Conservation (phyloP, 2,797 vertebrate species). For the Poecilia gillii region DNA sequence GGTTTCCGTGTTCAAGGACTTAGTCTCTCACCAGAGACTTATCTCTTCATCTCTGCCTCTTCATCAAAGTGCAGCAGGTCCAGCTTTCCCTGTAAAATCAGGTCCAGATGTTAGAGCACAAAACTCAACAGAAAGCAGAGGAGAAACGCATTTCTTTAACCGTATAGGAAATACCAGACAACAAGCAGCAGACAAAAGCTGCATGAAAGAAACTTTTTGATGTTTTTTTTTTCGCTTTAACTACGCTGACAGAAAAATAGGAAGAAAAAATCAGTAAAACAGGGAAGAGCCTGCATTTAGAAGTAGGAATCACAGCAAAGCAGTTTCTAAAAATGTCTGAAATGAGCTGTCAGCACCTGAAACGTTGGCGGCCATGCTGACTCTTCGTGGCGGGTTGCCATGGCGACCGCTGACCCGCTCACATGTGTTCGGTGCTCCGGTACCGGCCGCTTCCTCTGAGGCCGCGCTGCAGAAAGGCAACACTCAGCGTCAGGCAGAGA, state of each 20-base stretch:
- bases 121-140: constrained; percentile 29
- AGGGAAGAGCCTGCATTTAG: not conserved
- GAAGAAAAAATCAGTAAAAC: not conserved
- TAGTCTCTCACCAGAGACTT: constrained; percentile 15
- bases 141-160: constrained; percentile 11
- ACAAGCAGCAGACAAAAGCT: not conserved
- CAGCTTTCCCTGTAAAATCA: constrained; percentile 35
- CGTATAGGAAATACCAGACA: constrained; percentile 5
- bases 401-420: constrained; percentile 61
- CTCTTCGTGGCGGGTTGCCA: constrained; percentile 31
- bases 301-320: not conserved
- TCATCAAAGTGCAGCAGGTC: constrained; percentile 23
- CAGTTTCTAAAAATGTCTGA: constrained; percentile 33
- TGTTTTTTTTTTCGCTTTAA: not conserved
- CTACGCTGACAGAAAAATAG: not conserved
- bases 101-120: constrained; percentile 58
- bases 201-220: not conserved
- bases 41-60: constrained; percentile 9
- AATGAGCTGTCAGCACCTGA: constrained; percentile 39
- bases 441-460: constrained; percentile 63
- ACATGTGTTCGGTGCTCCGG: constrained; percentile 69
- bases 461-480: constrained; percentile 23
- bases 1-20: constrained; percentile 13
- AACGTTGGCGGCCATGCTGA: constrained; percentile 12
- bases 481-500: constrained; percentile 1